Conservation (phyloP, 1,140 invertebrate genomes). For the Drosophila persimilis region DNA sequence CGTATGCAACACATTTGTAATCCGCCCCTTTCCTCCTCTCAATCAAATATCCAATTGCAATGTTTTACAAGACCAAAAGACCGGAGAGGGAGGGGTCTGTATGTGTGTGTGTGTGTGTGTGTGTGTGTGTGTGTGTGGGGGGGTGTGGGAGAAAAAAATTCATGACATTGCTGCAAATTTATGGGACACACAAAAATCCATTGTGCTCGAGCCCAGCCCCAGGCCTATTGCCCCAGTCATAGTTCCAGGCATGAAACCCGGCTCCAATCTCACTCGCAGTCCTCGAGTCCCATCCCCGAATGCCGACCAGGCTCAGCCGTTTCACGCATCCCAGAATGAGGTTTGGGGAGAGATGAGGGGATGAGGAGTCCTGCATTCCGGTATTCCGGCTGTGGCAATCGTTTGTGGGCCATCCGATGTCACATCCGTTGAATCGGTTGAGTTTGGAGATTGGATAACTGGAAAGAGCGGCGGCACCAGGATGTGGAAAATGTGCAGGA, state of each 20-base stretch:
- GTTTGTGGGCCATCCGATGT: conserved; percentile 48
- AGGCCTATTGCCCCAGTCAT: conserved; percentile 16
- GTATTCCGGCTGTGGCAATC: no score
- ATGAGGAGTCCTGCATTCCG: no score
- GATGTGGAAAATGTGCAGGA: background rate
- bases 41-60: conserved; percentile 53
- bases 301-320: no score
- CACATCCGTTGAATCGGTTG: conserved; percentile 32
- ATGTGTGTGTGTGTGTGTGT: background rate
- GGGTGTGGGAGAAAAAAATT: conserved; percentile 47
- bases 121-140: background rate
- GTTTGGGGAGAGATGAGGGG: conserved; percentile 11
- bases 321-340: conserved; percentile 28
- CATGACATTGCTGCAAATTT: conserved; percentile 72
- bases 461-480: conserved; percentile 6
- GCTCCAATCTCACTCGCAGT: no score
- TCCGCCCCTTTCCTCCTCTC: background rate
- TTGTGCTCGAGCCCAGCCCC: conserved; percentile 39
- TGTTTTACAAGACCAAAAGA: conserved; percentile 40
- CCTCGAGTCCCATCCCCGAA: no score
- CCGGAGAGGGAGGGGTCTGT: background rate
- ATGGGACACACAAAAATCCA: conserved; percentile 65
- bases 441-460: no score
- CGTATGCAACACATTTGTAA: conserved; percentile 67
- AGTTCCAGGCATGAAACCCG: no score